phyloP scores from a whole-genome alignment of 2,113 vertebrate species.

The Poeciliopsis occidentalis region DNA sequence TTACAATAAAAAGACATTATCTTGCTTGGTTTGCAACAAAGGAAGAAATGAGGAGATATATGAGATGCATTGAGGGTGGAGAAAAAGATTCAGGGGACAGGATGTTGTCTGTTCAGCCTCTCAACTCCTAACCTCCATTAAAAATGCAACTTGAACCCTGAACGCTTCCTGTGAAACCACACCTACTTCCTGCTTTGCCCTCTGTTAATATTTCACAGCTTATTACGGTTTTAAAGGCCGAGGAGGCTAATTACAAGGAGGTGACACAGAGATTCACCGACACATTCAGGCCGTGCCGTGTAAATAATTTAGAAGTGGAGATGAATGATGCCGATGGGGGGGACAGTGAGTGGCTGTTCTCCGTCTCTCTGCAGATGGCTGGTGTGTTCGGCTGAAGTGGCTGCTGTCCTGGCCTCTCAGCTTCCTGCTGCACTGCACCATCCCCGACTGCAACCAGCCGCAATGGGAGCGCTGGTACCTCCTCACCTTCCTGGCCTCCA shows the following conservation, averaged over 20 bases:
- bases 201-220: background rate
- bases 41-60: too few relatives aligned
- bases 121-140: background rate
- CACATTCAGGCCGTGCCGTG: constrained; percentile 6
- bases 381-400: constrained; percentile 73
- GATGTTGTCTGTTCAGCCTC: background rate
- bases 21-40: too few relatives aligned
- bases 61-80: background rate
- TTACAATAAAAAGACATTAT: too few relatives aligned
- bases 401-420: constrained; percentile 80
- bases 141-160: background rate
- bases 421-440: constrained; percentile 76
- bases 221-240: background rate
- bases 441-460: constrained; percentile 78
- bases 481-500: constrained; percentile 80
- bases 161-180: background rate
- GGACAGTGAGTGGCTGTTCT: background rate
- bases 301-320: constrained; percentile 43
- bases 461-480: constrained; percentile 83
- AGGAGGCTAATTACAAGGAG: constrained; percentile 37
- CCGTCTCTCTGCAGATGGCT: constrained; percentile 57
- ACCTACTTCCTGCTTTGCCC: too few relatives aligned
- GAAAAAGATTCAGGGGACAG: background rate
- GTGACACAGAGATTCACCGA: background rate
- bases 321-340: constrained; percentile 24